Base-by-base conservation (phyloP, 2,888 invertebrate species). In the Quadroppia sp. region DNA sequence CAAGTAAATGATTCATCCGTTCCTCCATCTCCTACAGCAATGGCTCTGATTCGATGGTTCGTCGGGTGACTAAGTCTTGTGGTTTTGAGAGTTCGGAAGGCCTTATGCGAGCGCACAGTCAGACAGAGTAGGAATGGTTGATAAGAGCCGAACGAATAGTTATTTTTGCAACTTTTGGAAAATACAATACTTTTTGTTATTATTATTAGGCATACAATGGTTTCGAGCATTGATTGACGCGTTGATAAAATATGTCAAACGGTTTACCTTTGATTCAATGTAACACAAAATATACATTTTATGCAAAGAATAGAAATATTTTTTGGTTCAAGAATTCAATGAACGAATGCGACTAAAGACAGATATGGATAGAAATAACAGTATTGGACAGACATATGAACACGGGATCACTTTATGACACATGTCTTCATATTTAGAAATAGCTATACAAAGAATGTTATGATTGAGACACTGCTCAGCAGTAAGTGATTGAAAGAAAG, bases 1-100 rank as follows among this genome's bases (percentile, higher is more conserved):
- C 45, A 2, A 45, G 45, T 45, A 11, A 45, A 45, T 45, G 45
- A 45, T 45, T 53, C 53, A 25, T 25, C 13, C 25, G 36, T 13
- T 53, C 53, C 17, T 53, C 23, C 53, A 25, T 53, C 53, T 53
- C 23, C 20, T 53, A 20, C 23, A 23, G 20, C 23, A 20, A 25
- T 53, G 53, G 20, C 53, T 53, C 53, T 61, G 61, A 61, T 61
- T 61, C 61, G 61, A 61, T 32, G 61, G 15, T n/a, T 4, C 17
- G 61, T 61, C 61, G 61, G 61, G 61, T 61, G 61, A 61, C 61
- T 61, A 61, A 61, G 61, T 15, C 61, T 30, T 61, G 61, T n/a
- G 61, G 61, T 61, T 61, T 61, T 61, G 32, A n/a, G n/a, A n/a
- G 32, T 30, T 61, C 11, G 13, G 30, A 61, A 17, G 7, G 61